Percentiles rank a stretch among this genome's conserved stretches.
phyloP scores from a whole-genome alignment of 2,113 vertebrate genomes.

The Cromileptes altivelis region DNA sequence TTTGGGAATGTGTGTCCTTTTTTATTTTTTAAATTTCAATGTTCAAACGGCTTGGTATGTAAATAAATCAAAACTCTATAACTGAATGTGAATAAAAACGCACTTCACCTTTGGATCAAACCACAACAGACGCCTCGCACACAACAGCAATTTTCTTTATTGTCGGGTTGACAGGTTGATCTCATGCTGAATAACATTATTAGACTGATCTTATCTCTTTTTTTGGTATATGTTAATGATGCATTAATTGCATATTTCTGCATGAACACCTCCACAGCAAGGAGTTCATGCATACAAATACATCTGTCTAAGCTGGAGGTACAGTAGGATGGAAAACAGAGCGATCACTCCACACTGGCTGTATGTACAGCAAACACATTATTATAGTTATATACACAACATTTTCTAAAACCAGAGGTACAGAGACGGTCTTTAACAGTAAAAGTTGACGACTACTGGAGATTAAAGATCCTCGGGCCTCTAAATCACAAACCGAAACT shows the following conservation, averaged over 20 bases:
- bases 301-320: conserved; percentile 50
- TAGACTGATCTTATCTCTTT: conserved; percentile 5
- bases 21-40: conserved; percentile 67
- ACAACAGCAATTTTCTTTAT: conserved; percentile 67
- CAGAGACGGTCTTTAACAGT: conserved; percentile 41
- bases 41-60: conserved; percentile 67
- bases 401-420: conserved; percentile 38
- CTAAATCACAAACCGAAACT: conserved; percentile 22
- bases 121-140: not conserved
- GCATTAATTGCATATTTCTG: conserved; percentile 37
- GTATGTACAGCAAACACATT: conserved; percentile 54
- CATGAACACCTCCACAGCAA: conserved; percentile 20
- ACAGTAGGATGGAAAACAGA: conserved; percentile 57
- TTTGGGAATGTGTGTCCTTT: conserved; percentile 73
- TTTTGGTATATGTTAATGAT: conserved; percentile 30
- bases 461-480: conserved; percentile 17
- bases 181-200: conserved; percentile 60
- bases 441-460: conserved; percentile 16
- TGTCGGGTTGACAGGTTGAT: conserved; percentile 58
- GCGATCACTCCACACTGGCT: conserved; percentile 55
- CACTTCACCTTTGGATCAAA: not conserved
- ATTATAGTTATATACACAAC: conserved; percentile 18
- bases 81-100: conserved; percentile 34
- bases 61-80: conserved; percentile 71
- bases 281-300: conserved; percentile 47